A percentile compares a stretch with the other conserved stretches of the same genome.
These are phyloP conservation scores for Pavo muticus DNA, from an alignment of 2,113 vertebrate genomes.

Conservation along the genomic window DNA sequence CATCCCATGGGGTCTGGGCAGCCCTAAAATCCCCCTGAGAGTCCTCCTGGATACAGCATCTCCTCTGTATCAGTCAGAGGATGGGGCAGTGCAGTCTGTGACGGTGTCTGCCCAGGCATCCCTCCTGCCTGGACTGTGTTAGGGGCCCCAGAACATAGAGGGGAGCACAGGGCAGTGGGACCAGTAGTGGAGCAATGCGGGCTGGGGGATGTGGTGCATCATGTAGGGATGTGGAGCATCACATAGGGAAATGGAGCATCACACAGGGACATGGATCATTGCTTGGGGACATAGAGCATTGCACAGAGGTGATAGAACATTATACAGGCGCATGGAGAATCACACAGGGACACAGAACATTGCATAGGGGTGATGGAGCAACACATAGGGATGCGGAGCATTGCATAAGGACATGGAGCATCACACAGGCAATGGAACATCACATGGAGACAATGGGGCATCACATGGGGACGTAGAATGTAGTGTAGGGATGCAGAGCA, in stretches of 20 bases:
- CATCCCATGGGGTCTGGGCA: background rate
- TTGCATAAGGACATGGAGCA: background rate
- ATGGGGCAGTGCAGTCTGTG: background rate
- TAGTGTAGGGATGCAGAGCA: background rate
- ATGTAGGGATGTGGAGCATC: background rate
- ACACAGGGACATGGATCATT: no score
- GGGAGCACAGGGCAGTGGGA: background rate
- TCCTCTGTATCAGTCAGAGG: rapidly evolving
- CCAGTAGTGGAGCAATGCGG: rapidly evolving
- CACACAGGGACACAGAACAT: background rate
- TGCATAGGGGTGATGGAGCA: background rate
- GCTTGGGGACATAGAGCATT: no score
- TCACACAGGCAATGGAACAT: background rate
- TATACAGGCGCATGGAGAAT: background rate
- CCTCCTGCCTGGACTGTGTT: rapidly evolving
- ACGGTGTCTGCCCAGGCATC: rapidly evolving
- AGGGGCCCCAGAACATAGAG: background rate
- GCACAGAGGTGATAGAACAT: no score
- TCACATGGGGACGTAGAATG: background rate
- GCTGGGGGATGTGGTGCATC: background rate
- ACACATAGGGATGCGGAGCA: background rate
- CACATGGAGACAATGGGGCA: background rate
- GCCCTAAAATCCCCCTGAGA: background rate
- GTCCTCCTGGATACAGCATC: rapidly evolving
- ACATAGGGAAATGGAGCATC: background rate